These are phyloP conservation scores for Phaethornis superciliosus DNA, from an alignment of 2,113 vertebrate species.

Conservation along the genomic window DNA sequence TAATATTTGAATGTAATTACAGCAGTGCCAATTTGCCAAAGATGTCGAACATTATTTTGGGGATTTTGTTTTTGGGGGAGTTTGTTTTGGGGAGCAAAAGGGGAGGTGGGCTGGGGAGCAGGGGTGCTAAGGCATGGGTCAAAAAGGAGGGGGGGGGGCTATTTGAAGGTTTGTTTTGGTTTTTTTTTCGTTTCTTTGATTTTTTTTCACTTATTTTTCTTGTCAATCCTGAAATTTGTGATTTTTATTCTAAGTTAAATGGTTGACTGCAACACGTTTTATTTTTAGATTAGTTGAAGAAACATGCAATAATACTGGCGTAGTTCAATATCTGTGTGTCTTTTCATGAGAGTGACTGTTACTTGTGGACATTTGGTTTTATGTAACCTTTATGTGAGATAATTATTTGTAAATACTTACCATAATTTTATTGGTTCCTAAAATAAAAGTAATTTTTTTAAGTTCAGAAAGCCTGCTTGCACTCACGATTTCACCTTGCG, in stretches of 20 bases:
- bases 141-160: slow-evolving; percentile 12
- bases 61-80: slow-evolving; percentile 59
- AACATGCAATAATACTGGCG: slow-evolving; percentile 88
- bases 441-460: slow-evolving; percentile 99
- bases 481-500: not conserved
- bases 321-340: slow-evolving; percentile 93
- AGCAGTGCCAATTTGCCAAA: slow-evolving; percentile 99
- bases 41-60: slow-evolving; percentile 89
- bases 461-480: slow-evolving; percentile 75
- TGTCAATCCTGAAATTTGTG: slow-evolving; percentile 80
- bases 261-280: slow-evolving; percentile 88
- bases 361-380: slow-evolving; percentile 95
- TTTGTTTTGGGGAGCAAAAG: slow-evolving; percentile 43
- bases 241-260: slow-evolving; percentile 91
- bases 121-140: slow-evolving; percentile 60
- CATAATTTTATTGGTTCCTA: slow-evolving; percentile 99
- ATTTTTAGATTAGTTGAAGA: slow-evolving; percentile 90
- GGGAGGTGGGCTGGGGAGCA: slow-evolving; percentile 52
- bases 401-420: slow-evolving; percentile 99
- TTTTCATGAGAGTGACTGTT: slow-evolving; percentile 97
- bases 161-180: slow-evolving; percentile 48
- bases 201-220: slow-evolving; percentile 63
- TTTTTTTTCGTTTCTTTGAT: slow-evolving; percentile 69
- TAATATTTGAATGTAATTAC: slow-evolving; percentile 99
- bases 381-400: slow-evolving; percentile 99